These are phyloP conservation scores for Coenonympha glycerion DNA, from an alignment of 2,888 invertebrate species.

Conservation along the genomic window DNA sequence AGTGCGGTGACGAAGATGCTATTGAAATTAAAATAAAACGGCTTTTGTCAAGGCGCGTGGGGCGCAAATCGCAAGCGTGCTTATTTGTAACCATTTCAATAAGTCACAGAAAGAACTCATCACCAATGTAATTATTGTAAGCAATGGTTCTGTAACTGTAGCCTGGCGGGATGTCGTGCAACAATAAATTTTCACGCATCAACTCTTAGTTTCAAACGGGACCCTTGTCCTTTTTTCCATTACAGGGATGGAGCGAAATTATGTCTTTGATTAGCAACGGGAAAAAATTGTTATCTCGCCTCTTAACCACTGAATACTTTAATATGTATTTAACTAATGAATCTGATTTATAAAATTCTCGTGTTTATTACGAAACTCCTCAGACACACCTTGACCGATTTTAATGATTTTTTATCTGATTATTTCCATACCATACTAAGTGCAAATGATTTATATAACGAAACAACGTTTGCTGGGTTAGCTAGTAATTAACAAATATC, in stretches of 20 bases:
- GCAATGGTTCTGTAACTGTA: conserved; percentile 60
- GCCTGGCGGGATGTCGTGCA: conserved; percentile 53
- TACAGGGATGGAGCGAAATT: not conserved
- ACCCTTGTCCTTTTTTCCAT: conserved; percentile 5
- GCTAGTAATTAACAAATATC: too few relatives aligned
- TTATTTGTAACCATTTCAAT: conserved; percentile 67
- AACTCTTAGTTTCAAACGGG: conserved; percentile 29
- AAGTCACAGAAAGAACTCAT: conserved; percentile 55
- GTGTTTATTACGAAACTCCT: too few relatives aligned
- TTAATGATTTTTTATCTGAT: too few relatives aligned
- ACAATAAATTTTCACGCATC: conserved; percentile 43
- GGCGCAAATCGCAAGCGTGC: conserved; percentile 70
- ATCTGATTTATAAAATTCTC: not conserved
- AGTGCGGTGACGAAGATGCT: conserved; percentile 62
- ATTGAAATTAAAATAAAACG: conserved; percentile 31
- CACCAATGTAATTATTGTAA: conserved; percentile 69
- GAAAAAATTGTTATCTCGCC: not conserved
- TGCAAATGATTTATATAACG: too few relatives aligned
- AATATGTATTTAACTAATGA: not conserved
- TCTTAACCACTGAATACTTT: not conserved
- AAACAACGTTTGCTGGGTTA: too few relatives aligned
- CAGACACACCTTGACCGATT: too few relatives aligned
- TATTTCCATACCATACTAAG: too few relatives aligned
- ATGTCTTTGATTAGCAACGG: conserved; percentile 12
- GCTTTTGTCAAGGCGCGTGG: conserved; percentile 41